Evolutionary conservation across 2,113 vertebrate species (phyloP), one percentile per base, ranked within the genome.

Genomic region (Glareola pratincola): DNA sequence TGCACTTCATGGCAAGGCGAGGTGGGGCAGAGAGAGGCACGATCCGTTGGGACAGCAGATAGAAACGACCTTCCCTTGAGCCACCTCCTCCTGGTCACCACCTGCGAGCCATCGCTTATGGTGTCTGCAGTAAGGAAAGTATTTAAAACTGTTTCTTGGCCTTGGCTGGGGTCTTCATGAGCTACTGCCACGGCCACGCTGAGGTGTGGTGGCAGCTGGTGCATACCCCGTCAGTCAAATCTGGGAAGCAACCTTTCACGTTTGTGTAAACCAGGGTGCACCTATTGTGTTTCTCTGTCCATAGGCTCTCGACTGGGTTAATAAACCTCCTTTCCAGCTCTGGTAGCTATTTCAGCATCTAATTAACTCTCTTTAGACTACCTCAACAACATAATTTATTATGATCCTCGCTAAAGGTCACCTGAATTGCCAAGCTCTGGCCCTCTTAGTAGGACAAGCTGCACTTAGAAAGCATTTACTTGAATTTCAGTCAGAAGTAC

Each of bases 41-140:
- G 4, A 4, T 36, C 15, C n/a, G 26, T 19, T 0, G 0, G 54
- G 43, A 47, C 10, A 47, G 37, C 10, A 77, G 41, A 50, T 4
- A 54, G 56, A 62, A 90, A 81, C 8, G 30, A 36, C 14, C 50
- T 71, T 73, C 9, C 32, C 5, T 26, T 21, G 8, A 53, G 19
- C 11, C 14, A 23, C 9, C 45, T 34, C 57, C 48, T 47, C 39
- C 41, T 1, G 4, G 17, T 12, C 67, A 79, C 14, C 13, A 5
- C 6, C 51, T 67, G 37, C 15, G n/a, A 85, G 22, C 7, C 54
- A n/a, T 4, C 1, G 3, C 48, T 89, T 23, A 37, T 8, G 36
- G 22, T 4, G 1, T 6, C 47, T 76, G n/a, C 37, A 60, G 45
- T 57, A 62, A 92, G 41, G 18, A 27, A 56, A 86, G 6, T 8